These are phyloP conservation scores for Zootoca vivipara DNA, from an alignment of 2,113 vertebrate genomes.

Conservation along the genomic window DNA sequence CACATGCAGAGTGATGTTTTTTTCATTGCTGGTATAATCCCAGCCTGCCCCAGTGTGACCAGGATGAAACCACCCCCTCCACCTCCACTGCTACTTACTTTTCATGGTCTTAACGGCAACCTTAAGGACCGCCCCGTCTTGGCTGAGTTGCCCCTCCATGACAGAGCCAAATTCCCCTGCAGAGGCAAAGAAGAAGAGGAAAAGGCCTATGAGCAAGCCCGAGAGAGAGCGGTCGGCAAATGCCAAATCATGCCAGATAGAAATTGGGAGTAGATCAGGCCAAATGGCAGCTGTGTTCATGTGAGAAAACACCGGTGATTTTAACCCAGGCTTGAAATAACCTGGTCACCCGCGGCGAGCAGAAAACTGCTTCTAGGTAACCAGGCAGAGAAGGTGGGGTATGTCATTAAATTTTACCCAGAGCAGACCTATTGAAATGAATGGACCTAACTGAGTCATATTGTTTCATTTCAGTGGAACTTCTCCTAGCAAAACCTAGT, in stretches of 20 bases:
- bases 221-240: background rate
- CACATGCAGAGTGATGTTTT: background rate
- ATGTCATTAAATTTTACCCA: background rate
- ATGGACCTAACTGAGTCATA: too few species aligned
- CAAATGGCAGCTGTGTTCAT: background rate
- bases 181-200: background rate
- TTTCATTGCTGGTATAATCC: background rate
- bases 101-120: slow-evolving; percentile 96
- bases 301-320: background rate
- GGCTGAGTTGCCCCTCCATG: slow-evolving; percentile 89
- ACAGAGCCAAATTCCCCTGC: slow-evolving; percentile 92
- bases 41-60: background rate
- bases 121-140: slow-evolving; percentile 87
- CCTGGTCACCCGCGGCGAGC: background rate
- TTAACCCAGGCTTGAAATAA: background rate
- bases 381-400: background rate
- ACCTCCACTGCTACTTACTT: slow-evolving; percentile 77
- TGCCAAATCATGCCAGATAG: background rate
- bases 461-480: too few species aligned
- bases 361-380: background rate
- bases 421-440: too few species aligned
- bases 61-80: rapidly evolving
- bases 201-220: background rate
- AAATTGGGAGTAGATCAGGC: background rate
- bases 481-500: too few species aligned